Percentiles rank a stretch among this genome's conserved stretches.
phyloP scores from a whole-genome alignment of 2,113 vertebrate genomes.

The Polypterus senegalus region DNA sequence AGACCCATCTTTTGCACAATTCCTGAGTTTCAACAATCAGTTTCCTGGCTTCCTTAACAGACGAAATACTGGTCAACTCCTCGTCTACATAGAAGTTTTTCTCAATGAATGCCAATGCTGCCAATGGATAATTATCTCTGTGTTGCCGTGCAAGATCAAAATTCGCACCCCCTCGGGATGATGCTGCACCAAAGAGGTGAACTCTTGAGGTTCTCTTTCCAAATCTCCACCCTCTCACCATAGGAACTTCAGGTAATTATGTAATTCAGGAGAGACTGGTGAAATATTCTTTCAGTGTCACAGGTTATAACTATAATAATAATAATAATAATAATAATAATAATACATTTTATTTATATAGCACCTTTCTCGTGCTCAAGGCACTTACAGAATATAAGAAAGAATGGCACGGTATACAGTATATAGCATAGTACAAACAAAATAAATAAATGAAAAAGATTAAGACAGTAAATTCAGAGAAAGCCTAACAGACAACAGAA shows the following conservation, averaged over 20 bases:
- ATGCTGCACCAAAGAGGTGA: conserved; percentile 1
- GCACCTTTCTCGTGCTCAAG: too few relatives aligned
- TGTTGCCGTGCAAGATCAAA: conserved; percentile 2
- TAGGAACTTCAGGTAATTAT: too few relatives aligned
- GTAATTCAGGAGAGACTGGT: background rate
- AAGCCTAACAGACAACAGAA: too few relatives aligned
- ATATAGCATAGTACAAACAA: too few relatives aligned
- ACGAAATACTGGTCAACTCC: background rate
- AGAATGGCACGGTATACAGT: too few relatives aligned
- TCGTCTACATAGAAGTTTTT: conserved; percentile 5
- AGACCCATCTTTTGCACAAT: conserved; percentile 12
- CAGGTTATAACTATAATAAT: conserved; percentile 4
- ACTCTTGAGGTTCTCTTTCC: conserved; percentile 1
- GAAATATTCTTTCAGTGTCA: conserved; percentile 4
- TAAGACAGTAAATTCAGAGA: too few relatives aligned
- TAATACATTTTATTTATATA: too few relatives aligned
- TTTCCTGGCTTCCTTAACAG: background rate
- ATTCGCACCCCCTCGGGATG: background rate
- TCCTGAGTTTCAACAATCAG: conserved; percentile 9
- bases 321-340: too few relatives aligned
- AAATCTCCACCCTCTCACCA: background rate
- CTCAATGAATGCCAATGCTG: background rate
- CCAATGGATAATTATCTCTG: background rate
- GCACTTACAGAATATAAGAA: too few relatives aligned
- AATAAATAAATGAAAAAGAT: too few relatives aligned